Evolutionary conservation across 53 echinoderm and acorn worm species (phyloP), one percentile per base, ranked within the genome.

Genomic region (Arbacia lixula): DNA sequence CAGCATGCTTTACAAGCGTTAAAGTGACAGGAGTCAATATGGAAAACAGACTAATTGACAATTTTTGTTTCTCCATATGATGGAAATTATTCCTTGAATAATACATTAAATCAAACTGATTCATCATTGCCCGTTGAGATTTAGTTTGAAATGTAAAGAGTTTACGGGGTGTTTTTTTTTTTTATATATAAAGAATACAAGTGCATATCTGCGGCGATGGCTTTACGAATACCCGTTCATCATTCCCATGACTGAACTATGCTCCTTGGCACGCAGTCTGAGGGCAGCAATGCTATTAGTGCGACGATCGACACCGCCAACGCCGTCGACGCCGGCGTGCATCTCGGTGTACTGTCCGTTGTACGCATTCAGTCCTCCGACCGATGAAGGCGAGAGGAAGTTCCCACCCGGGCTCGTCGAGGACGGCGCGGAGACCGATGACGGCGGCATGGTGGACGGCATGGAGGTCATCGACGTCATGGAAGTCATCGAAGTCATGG

Each of bases 281-380:
- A 96, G 82, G 6, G 96, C 96, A 34, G 96, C 93, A 60, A 96
- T 96, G 86, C 96, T 96, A 58, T 91, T 94, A 43, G 93, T 94
- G 36, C 96, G 86, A 34, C 96, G 50, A 66, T 96, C 96, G 17
- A 90, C 89, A 53, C 90, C 92, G 2, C 84, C 88, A 22, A 75
- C 75, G 12, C 83, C 66, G 4, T 92, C 92, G 2, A 89, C 81
- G 80, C 84, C 85, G 78, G 87, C 71, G 85, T 91, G 88, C 43
- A 88, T 88, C 21, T 86, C 68, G 43, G 76, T 68, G 80, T 93
- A 95, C 84, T 95, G 95, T 86, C 95, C 95, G 68, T 93, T 95
- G 71, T 87, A 95, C 17, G 92, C 86, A 56, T 93, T 95, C 88
- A 95, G 91, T 72, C 90, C 93, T 25, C 84, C 86, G 36, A 87